phyloP scores from a whole-genome alignment of 2,113 vertebrate species.

The Ailurus styani region DNA sequence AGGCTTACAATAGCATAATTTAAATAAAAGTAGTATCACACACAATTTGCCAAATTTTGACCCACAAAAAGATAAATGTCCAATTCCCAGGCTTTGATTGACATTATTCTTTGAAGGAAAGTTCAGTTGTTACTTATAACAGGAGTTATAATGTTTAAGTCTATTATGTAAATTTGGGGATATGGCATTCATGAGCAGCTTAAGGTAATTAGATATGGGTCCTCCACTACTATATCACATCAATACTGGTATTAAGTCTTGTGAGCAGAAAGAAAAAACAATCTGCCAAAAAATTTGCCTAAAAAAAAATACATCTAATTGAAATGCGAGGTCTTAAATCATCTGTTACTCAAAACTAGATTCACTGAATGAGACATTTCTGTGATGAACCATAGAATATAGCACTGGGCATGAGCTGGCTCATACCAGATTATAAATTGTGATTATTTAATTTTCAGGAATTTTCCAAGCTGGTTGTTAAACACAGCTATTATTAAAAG shows the following conservation, averaged over 20 bases:
- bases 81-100: background rate
- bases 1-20: background rate
- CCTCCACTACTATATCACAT: background rate
- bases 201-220: background rate
- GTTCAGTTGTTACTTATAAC: background rate
- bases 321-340: background rate
- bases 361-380: background rate
- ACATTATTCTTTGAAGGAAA: background rate
- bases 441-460: background rate
- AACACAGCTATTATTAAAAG: background rate
- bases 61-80: background rate
- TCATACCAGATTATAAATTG: background rate
- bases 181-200: background rate
- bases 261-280: background rate
- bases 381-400: background rate
- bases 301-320: background rate
- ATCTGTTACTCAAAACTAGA: background rate
- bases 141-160: background rate
- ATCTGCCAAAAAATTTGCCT: background rate
- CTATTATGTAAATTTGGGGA: background rate
- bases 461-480: background rate
- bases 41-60: background rate
- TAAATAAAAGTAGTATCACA: background rate
- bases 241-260: background rate
- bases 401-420: background rate